Base-by-base conservation (phyloP, 2,888 invertebrate species). In the Drosophila koepferae region DNA sequence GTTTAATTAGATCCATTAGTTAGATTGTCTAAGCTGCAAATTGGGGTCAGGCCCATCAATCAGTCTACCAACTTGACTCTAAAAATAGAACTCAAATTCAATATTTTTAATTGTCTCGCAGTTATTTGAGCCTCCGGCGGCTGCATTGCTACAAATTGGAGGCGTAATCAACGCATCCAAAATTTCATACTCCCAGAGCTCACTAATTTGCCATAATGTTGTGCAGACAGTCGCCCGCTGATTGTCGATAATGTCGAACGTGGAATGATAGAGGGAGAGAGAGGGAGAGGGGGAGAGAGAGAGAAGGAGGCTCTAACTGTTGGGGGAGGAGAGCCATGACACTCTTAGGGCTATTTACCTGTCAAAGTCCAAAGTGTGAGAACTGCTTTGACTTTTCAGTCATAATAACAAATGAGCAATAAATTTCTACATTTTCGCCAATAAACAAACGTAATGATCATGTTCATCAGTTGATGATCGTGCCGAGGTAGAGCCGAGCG, bases 391-490 rank as follows among this genome's bases (percentile, higher is more conserved):
- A 82, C 76, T 84, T 78, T 82, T 63, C 60, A 77, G 73, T 70
- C 72, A 71, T 73, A 64, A 79, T 77, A 90, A 80, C 78, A 83
- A 88, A 86, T 74, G 77, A 81, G 83, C 78, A 89, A 89, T 89
- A 90, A 89, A 85, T 90, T 89, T 87, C 77, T 77, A 83, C 77
- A 87, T 85, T 83, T 90, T 89, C 80, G 78, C 85, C 89, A 89
- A 89, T 89, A 89, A 90, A 83, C 89, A 81, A 87, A 87, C 79
- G 63, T 82, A 85, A 86, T 86, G 85, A 89, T 86, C 74, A 74
- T 78, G 78, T 74, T 51, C 51, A 51, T 51, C 51, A 36, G 51
- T 12, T 75, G 77, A 77, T 80, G 75, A 70, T 74, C 65, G 72
- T 75, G 78, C 65, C 54, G 44, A 60, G 3, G 28, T 18, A 7